Conservation (phyloP, 2,113 vertebrate genomes). For the Psittacara wagleri region DNA sequence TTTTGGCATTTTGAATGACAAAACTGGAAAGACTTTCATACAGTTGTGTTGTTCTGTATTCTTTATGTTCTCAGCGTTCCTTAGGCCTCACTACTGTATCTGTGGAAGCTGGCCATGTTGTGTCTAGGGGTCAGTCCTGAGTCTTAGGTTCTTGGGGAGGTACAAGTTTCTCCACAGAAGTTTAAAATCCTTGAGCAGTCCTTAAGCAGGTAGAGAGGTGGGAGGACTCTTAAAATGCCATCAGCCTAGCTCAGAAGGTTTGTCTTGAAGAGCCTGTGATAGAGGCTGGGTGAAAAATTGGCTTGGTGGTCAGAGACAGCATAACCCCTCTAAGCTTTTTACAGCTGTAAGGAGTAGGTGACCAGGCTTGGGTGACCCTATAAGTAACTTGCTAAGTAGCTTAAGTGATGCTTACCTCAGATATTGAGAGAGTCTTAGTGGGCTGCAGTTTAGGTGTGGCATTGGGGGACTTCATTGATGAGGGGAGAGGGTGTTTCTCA, state of each 20-base stretch:
- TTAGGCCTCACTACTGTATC: background rate
- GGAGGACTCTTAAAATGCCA: background rate
- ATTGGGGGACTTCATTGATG: fast-evolving
- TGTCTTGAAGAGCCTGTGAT: background rate
- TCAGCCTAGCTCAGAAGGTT: background rate
- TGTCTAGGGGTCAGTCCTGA: background rate
- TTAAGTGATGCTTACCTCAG: background rate
- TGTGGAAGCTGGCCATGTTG: fast-evolving
- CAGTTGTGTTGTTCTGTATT: fast-evolving
- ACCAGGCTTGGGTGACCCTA: background rate
- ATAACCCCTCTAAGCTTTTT: background rate
- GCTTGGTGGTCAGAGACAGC: background rate
- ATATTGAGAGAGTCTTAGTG: background rate
- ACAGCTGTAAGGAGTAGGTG: background rate
- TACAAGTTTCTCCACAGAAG: background rate
- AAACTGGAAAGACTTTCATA: fast-evolving
- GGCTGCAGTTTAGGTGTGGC: background rate
- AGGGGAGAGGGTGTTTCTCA: background rate
- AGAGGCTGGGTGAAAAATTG: background rate
- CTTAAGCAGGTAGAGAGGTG: background rate
- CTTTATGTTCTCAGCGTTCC: background rate
- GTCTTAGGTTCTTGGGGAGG: background rate
- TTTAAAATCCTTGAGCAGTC: background rate
- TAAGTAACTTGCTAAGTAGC: slow-evolving; percentile 12
- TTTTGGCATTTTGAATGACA: background rate